Base-by-base conservation (phyloP, 2,888 invertebrate genomes). In the Elmis aenea region DNA sequence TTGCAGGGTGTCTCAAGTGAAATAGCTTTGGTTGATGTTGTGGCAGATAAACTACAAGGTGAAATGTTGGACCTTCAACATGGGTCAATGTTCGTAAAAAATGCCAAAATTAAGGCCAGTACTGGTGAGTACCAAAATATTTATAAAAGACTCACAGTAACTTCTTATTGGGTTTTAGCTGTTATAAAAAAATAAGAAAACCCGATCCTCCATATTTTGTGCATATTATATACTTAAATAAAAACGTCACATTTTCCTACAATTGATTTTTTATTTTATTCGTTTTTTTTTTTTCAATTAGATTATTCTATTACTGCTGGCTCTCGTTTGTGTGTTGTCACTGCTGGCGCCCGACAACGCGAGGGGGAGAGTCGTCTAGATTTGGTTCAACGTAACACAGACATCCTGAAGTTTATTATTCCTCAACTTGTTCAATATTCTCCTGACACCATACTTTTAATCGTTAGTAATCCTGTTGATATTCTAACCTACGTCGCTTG, bases 401-500 rank as follows among this genome's bases (percentile, higher is more conserved):
- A 92, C 43, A 85, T 95, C 26, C 78, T 93, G 50, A 90, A 90
- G 67, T 71, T 75, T 38, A 89, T 93, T 54, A 83, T 94, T 46
- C 93, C 93, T 1, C 64, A 85, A 66, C 67, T 91, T 20, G 76
- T 89, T 3, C 76, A 85, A 61, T 75, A 91, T 70, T 92, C 90
- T 43, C 94, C 94, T 0, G 78, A 93, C 52, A 81, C 90, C 6
- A 81, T 91, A 35, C 68, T 95, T 14, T 58, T 94, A 42, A 81
- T 94, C 57, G 92, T 94, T 3, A 88, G 89, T 51, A 94, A 94
- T 67, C 94, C 94, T 1, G 91, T 92, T 14, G 94, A 95, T 62
- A 83, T 94, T 43, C 71, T 95, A 58, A 92, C 93, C 0, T 93
- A 89, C 64, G 89, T 93, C 6, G 83, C 93, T n/a, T 95, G 93